phyloP scores from a whole-genome alignment of 2,113 vertebrate species.

The Psettodes erumei region DNA sequence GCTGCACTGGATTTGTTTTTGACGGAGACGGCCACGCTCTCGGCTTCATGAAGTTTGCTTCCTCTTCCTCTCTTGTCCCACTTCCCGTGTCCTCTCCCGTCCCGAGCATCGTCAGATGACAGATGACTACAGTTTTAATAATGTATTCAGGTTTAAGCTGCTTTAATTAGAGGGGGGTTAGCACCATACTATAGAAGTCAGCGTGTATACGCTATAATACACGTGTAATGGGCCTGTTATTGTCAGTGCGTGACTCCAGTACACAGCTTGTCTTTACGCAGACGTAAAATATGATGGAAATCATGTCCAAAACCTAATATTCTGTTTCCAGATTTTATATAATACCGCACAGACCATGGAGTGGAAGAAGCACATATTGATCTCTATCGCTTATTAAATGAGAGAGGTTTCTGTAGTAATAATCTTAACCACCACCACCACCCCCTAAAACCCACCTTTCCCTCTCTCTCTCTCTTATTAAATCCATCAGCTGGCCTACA shows the following conservation, averaged over 20 bases:
- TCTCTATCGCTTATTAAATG: constrained; percentile 51
- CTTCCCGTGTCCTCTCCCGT: not conserved
- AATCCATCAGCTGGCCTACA: constrained; percentile 46
- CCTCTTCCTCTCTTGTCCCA: constrained; percentile 5
- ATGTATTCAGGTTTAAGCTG: constrained; percentile 50
- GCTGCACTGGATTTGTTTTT: not conserved
- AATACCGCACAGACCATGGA: not conserved
- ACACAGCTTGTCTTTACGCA: not conserved
- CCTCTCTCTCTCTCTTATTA: constrained; percentile 19
- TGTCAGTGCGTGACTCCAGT: not conserved
- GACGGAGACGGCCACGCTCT: not conserved
- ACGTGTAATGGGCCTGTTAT: not conserved
- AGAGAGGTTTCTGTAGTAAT: constrained; percentile 31
- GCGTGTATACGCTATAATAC: too few relatives aligned
- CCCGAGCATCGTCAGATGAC: too few relatives aligned
- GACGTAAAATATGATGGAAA: not conserved
- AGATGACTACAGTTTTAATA: constrained; percentile 57
- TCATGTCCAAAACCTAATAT: not conserved
- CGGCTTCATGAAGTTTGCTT: constrained; percentile 10
- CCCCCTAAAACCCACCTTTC: constrained; percentile 21
- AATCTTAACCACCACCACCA: not conserved
- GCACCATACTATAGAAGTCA: too few relatives aligned
- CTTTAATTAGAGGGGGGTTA: constrained; percentile 60
- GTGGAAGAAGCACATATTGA: constrained; percentile 24
- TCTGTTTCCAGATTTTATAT: not conserved